Evolutionary conservation across 2,888 invertebrate genomes (phyloP).

Genomic region (Actias luna): DNA sequence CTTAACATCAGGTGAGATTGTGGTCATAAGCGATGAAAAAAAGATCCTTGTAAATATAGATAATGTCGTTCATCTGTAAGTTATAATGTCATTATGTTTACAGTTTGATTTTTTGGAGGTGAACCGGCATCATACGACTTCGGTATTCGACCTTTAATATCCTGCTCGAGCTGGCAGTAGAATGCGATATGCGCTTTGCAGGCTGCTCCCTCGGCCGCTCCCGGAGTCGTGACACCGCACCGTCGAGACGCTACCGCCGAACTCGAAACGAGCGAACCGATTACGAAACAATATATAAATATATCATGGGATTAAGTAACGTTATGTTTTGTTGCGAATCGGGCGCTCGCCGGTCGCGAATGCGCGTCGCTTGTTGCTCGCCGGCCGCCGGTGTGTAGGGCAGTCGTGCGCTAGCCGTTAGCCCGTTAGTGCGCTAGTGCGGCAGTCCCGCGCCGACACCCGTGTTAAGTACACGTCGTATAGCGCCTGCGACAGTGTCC

Average conservation of each 20-base stretch:
- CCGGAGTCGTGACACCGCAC: constrained; percentile 75
- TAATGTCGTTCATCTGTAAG: constrained; percentile 19
- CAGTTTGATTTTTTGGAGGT: constrained; percentile 32
- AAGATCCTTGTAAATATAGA: background rate
- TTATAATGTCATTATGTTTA: constrained; percentile 25
- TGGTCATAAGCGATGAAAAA: too few species aligned
- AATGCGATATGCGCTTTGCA: constrained; percentile 33
- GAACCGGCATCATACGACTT: constrained; percentile 27
- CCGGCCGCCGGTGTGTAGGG: constrained; percentile 32
- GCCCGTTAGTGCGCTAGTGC: constrained; percentile 48
- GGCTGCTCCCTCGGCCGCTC: constrained; percentile 53
- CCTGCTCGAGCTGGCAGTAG: constrained; percentile 36
- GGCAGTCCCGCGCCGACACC: constrained; percentile 54
- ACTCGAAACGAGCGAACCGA: constrained; percentile 72
- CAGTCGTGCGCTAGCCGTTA: constrained; percentile 26
- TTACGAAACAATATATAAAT: constrained; percentile 80
- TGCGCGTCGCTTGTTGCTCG: constrained; percentile 40
- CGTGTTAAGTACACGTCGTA: constrained; percentile 32
- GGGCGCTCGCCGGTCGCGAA: constrained; percentile 49
- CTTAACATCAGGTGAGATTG: too few species aligned
- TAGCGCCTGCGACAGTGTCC: constrained; percentile 30
- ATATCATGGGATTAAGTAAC: constrained; percentile 78
- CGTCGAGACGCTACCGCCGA: constrained; percentile 67
- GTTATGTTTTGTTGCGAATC: constrained; percentile 65
- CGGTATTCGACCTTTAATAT: constrained; percentile 43